Base-by-base conservation (phyloP, 92 coral and sea anemone species). In the Scolanthus callimorphus region DNA sequence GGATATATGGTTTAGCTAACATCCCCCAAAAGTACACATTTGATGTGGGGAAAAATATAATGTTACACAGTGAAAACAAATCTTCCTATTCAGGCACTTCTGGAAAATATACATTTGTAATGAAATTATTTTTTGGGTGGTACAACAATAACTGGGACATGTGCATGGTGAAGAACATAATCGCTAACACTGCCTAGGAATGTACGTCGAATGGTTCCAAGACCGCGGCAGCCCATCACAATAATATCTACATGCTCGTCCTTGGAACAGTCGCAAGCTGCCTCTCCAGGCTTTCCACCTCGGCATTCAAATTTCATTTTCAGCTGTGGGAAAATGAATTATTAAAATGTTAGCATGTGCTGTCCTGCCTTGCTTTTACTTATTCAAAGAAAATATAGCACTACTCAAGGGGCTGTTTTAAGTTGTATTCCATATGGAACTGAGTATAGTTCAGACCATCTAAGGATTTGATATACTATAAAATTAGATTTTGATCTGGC, bases 161-260 rank as follows among this genome's bases (percentile, higher is more conserved):
- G 83, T 30, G 87, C 53, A 80, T 85, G 91, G 46, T 85, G 91
- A 39, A 85, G 70, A 13, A 85, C 91, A 63, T 73, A 85, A 60
- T 85, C 87, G 50, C 91, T 85, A 47, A 85, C 87, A 57, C 91
- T 85, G 20, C 91, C 91, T 12, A 85, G 58, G 68, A 85, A 50
- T 9, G 91, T 85, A 26, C 91, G 86, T 50, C 91, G 80, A 24
- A 85, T 27, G 4, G 74, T 71, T 48, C 86, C 86, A 55, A 79
- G 51, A 12, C 91, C 91, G 21, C 91, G 80, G 51, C 83, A 65
- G 28, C 91, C 91, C 79, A 85, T 79, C 15, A 85, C 82, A n/a
- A 80, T 70, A 37, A 78, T 47, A 13, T 74, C 74, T 37, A 62
- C 65, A 11, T 46, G 37, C 49, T 82, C 51, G n/a, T 79, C 75